A percentile compares a stretch with the other conserved stretches of the same genome.
Evolutionary conservation across 2,888 invertebrate genomes (phyloP).

Genomic region (Ecdyonurus torrentis): DNA sequence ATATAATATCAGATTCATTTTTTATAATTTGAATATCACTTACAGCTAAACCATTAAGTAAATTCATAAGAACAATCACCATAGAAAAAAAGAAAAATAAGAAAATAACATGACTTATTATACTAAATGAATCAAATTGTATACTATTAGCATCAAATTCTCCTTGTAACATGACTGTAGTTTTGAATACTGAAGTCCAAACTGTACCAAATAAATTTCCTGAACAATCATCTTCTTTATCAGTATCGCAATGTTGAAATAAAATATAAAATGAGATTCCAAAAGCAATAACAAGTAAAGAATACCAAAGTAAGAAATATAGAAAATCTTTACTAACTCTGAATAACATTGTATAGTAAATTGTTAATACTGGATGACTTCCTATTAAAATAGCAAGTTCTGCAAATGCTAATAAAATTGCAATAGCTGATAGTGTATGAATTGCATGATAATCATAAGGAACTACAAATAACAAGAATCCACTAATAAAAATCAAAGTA

Average conservation of each 20-base stretch:
- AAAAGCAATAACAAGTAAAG: constrained; percentile 64
- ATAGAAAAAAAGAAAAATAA: constrained; percentile 66
- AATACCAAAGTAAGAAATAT: constrained; percentile 61
- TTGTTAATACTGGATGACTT: constrained; percentile 60
- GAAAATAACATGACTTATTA: constrained; percentile 58
- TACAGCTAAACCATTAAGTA: constrained; percentile 70
- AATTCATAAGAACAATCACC: constrained; percentile 64
- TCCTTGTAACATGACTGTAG: constrained; percentile 72
- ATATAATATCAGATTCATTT: constrained; percentile 61
- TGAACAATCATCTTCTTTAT: constrained; percentile 35
- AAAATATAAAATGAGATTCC: constrained; percentile 65
- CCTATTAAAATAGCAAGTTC: constrained; percentile 63
- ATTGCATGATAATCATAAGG: constrained; percentile 36
- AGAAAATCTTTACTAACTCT: constrained; percentile 67
- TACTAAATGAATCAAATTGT: constrained; percentile 48
- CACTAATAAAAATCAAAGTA: constrained; percentile 42
- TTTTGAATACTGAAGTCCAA: constrained; percentile 58
- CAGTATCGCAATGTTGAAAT: constrained; percentile 34
- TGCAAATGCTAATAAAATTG: constrained; percentile 56
- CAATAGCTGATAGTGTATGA: constrained; percentile 51
- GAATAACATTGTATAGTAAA: constrained; percentile 67
- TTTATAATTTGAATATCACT: constrained; percentile 62
- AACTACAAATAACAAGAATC: constrained; percentile 37
- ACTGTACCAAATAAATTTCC: constrained; percentile 49
- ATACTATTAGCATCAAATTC: constrained; percentile 71